A percentile compares a stretch with the other conserved stretches of the same genome.
Conservation (phyloP, 2,888 invertebrate genomes). For the Xylota sylvarum region DNA sequence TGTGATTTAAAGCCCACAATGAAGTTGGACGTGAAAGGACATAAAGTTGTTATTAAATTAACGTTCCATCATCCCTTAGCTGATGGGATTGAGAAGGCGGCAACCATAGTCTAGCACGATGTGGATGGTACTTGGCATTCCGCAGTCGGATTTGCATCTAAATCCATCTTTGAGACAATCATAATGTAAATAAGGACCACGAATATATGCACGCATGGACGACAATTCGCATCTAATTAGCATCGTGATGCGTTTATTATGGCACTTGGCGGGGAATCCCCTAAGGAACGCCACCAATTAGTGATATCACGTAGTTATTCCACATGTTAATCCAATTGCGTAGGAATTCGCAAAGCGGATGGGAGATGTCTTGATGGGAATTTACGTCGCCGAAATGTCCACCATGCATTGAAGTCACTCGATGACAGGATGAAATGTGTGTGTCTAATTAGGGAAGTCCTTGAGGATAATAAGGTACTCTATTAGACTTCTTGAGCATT, state of each 20-base stretch:
- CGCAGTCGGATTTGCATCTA: slow-evolving; percentile 62
- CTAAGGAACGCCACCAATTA: slow-evolving; percentile 68
- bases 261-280: slow-evolving; percentile 65
- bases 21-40: slow-evolving; percentile 41
- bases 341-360: slow-evolving; percentile 43
- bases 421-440: slow-evolving; percentile 66
- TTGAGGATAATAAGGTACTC: slow-evolving; percentile 31
- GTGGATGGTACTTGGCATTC: slow-evolving; percentile 45
- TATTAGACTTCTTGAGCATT: too few species aligned
- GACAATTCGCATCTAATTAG: slow-evolving; percentile 75
- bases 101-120: neutral
- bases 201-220: slow-evolving; percentile 46
- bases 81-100: neutral
- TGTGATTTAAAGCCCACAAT: slow-evolving; percentile 43
- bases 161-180: slow-evolving; percentile 75
- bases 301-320: slow-evolving; percentile 54
- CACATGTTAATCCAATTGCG: slow-evolving; percentile 68
- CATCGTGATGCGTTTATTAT: slow-evolving; percentile 71
- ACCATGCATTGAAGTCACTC: slow-evolving; percentile 26
- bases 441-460: slow-evolving; percentile 61
- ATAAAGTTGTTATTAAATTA: slow-evolving; percentile 74
- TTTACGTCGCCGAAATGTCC: slow-evolving; percentile 68
- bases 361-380: slow-evolving; percentile 61
- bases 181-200: slow-evolving; percentile 14
- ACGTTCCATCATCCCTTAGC: slow-evolving; percentile 31